Conservation (phyloP, 2,888 invertebrate species). For the Stenoptilia bipunctidactyla region DNA sequence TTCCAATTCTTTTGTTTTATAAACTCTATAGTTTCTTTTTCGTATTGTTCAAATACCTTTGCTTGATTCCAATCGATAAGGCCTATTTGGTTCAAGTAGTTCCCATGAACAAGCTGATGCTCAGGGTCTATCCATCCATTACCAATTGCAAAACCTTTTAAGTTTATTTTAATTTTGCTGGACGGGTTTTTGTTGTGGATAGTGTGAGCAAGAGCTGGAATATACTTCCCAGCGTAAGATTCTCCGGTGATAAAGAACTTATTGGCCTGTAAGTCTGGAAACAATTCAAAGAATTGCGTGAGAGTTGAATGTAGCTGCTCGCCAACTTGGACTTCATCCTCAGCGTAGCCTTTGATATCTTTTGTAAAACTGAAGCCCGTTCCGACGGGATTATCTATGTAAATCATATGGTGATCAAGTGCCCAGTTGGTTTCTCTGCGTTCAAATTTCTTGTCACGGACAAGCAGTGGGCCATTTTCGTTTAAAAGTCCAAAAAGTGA, state of each 20-base stretch:
- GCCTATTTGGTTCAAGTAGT: constrained; percentile 12
- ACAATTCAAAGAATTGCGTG: constrained; percentile 72
- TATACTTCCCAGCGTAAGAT: constrained; percentile 72
- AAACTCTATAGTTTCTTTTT: constrained; percentile 63
- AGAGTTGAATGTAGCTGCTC: constrained; percentile 61
- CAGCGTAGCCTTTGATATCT: constrained; percentile 61
- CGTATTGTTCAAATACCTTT: constrained; percentile 68
- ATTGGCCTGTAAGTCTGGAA: constrained; percentile 60
- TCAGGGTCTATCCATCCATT: constrained; percentile 12
- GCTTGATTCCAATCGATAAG: constrained; percentile 40
- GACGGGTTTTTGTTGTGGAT: constrained; percentile 58
- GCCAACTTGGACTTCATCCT: constrained; percentile 66
- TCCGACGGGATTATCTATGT: constrained; percentile 77
- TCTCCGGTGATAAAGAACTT: constrained; percentile 74
- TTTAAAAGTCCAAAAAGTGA: constrained; percentile 68
- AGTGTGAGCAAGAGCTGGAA: constrained; percentile 58
- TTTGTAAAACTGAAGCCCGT: constrained; percentile 76
- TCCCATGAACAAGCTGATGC: constrained; percentile 11
- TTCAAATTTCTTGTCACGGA: constrained; percentile 39
- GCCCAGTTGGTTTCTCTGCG: constrained; percentile 71
- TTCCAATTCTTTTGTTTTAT: constrained; percentile 74
- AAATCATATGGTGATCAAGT: constrained; percentile 68
- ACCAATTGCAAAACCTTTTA: constrained; percentile 22
- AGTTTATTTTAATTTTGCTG: constrained; percentile 42
- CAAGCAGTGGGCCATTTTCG: constrained; percentile 72